Percentiles rank a stretch among this genome's conserved stretches.
Conservation (phyloP, 2,113 vertebrate genomes). For the Eclectus roratus region DNA sequence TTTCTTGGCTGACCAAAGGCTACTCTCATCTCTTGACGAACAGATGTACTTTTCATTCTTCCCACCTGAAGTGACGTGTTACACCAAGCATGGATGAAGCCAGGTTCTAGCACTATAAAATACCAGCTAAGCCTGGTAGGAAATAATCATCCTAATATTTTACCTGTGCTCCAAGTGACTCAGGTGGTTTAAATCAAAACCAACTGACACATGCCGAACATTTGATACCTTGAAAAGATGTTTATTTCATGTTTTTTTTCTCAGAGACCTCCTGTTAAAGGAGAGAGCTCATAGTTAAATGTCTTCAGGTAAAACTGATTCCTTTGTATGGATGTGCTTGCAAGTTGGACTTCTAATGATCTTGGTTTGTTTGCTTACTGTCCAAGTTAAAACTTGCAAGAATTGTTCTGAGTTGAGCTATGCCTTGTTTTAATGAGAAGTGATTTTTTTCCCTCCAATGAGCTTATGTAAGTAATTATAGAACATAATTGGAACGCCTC, state of each 20-base stretch:
- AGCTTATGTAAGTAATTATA: neutral
- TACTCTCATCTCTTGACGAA: neutral
- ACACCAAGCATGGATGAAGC: neutral
- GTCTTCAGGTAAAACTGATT: neutral
- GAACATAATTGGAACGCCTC: neutral
- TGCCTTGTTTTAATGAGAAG: neutral
- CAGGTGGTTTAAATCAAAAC: neutral
- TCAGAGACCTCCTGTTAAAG: neutral
- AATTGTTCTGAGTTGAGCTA: neutral
- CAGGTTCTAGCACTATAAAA: neutral
- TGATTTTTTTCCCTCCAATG: neutral
- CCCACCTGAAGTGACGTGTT: neutral
- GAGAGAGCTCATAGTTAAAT: neutral
- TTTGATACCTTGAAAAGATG: neutral
- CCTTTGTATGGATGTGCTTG: neutral
- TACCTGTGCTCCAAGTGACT: neutral
- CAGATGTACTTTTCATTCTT: neutral
- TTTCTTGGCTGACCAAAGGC: slow-evolving; percentile 15
- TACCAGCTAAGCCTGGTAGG: neutral
- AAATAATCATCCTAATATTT: neutral
- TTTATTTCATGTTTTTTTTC: neutral
- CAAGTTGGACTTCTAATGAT: neutral
- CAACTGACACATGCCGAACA: neutral
- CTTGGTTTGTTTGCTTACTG: neutral
- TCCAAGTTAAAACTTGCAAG: neutral